phyloP scores from a whole-genome alignment of 2,888 invertebrate species.

The Cremastinae sp. region DNA sequence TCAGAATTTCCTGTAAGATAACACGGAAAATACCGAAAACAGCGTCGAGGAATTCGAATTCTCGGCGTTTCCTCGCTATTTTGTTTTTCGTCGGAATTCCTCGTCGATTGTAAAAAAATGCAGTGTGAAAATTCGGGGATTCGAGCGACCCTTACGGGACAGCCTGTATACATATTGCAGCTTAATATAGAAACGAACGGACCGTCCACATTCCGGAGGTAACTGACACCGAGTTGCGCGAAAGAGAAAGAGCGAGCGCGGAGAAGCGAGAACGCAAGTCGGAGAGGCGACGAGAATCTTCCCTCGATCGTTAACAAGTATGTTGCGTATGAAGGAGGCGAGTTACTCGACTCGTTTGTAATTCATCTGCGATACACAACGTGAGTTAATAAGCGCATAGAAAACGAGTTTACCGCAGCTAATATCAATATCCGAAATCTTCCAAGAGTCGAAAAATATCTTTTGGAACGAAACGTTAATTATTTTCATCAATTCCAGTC shows the following conservation, averaged over 20 bases:
- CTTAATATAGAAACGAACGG: constrained; percentile 61
- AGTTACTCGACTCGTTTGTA: constrained; percentile 31
- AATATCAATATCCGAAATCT: neutral
- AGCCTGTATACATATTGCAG: constrained; percentile 37
- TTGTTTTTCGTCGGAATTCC: too few relatives aligned
- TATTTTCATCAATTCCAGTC: too few relatives aligned
- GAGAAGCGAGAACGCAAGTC: constrained; percentile 11
- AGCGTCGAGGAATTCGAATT: too few relatives aligned
- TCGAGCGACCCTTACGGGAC: constrained; percentile 34
- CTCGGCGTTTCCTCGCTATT: too few relatives aligned
- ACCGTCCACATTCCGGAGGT: constrained; percentile 59
- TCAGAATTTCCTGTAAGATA: too few relatives aligned
- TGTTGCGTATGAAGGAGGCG: neutral
- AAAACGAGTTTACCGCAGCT: constrained; percentile 5
- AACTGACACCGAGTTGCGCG: constrained; percentile 50
- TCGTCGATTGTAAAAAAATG: too few relatives aligned
- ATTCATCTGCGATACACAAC: constrained; percentile 10
- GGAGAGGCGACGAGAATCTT: constrained; percentile 42
- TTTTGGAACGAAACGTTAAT: too few relatives aligned
- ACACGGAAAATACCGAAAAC: too few relatives aligned
- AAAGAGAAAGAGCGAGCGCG: constrained; percentile 18
- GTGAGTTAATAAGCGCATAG: constrained; percentile 13
- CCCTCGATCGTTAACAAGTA: constrained; percentile 9
- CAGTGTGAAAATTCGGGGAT: too few relatives aligned
- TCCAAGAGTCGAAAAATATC: neutral